These are phyloP conservation scores for Macheiramphus alcinus DNA, from an alignment of 2,113 vertebrate species.

Conservation along the genomic window DNA sequence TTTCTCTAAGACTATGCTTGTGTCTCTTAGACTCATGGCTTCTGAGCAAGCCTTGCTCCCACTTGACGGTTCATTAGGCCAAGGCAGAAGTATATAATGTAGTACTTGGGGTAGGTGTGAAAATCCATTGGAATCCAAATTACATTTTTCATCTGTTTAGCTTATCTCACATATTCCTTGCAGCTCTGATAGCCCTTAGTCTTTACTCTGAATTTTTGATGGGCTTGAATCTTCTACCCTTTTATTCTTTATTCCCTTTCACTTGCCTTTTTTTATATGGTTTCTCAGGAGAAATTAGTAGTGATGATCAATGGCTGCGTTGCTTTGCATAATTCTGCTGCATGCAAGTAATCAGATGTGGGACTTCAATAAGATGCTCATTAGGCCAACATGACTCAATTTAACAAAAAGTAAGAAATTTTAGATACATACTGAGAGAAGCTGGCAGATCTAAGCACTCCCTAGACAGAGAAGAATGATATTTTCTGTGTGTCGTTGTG, in stretches of 20 bases:
- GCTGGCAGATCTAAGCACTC: neutral
- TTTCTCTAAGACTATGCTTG: neutral
- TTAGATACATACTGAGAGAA: neutral
- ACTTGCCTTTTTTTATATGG: neutral
- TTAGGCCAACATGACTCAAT: neutral
- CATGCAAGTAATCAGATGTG: neutral
- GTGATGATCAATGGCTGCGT: neutral
- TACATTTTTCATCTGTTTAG: neutral
- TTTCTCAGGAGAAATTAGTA: conserved; percentile 33
- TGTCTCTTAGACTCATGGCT: neutral
- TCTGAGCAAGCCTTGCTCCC: neutral
- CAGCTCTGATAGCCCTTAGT: neutral
- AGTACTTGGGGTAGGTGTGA: neutral
- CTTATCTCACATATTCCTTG: neutral
- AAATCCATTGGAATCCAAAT: neutral
- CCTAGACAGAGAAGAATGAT: neutral
- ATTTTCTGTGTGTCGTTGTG: neutral
- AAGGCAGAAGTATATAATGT: neutral
- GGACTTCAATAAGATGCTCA: neutral
- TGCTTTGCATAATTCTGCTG: conserved; percentile 18
- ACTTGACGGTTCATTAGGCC: neutral
- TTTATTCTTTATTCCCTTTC: neutral
- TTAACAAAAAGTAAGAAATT: neutral
- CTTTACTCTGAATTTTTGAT: neutral
- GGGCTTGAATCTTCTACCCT: neutral